Conservation (phyloP, 2,888 invertebrate genomes). For the Tyria jacobaeae region DNA sequence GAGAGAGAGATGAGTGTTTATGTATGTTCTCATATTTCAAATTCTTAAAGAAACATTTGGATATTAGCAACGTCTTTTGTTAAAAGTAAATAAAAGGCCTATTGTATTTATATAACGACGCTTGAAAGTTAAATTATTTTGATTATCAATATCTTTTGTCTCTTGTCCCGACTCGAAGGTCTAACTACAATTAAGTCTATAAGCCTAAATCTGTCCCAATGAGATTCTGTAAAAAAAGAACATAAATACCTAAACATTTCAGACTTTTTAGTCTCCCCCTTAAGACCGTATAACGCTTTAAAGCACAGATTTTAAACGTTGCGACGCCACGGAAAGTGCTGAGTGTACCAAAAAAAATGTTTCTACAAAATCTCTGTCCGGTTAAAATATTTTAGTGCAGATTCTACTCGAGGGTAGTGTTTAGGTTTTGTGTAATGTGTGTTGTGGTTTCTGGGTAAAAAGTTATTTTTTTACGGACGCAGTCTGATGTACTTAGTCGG, state of each 20-base stretch:
- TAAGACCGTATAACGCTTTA: slow-evolving; percentile 62
- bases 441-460: slow-evolving; percentile 3
- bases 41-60: too few species aligned
- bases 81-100: too few species aligned
- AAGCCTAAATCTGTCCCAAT: slow-evolving; percentile 6
- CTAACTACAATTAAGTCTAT: neutral
- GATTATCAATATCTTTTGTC: too few species aligned
- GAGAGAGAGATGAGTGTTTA: too few species aligned
- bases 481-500: neutral
- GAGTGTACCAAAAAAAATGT: slow-evolving; percentile 62
- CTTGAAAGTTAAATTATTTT: too few species aligned
- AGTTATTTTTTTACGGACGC: neutral
- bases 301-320: slow-evolving; percentile 69
- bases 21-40: too few species aligned
- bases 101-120: too few species aligned
- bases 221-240: slow-evolving; percentile 9
- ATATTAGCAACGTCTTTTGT: too few species aligned
- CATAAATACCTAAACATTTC: slow-evolving; percentile 7
- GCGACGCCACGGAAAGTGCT: slow-evolving; percentile 62
- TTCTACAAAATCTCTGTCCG: slow-evolving; percentile 51
- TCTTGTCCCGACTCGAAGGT: neutral
- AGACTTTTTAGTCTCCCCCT: slow-evolving; percentile 47
- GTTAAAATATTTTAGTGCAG: slow-evolving; percentile 46
- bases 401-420: slow-evolving; percentile 23
- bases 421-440: slow-evolving; percentile 11